phyloP scores from a whole-genome alignment of 1,140 invertebrate species.

The Ips typographus region DNA sequence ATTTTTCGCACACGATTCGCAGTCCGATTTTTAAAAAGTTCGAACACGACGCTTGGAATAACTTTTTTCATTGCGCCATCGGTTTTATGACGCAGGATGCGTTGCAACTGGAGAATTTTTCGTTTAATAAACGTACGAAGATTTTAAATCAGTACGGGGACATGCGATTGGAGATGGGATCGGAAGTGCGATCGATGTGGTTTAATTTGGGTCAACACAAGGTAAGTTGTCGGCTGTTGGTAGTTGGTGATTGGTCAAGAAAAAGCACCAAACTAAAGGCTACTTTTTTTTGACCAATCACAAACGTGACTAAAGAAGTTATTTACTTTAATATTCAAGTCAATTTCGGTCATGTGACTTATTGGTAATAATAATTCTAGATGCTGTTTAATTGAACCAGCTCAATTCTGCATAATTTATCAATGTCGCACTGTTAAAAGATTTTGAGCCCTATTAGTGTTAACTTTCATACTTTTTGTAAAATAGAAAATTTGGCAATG shows the following conservation, averaged over 20 bases:
- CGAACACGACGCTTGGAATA: constrained; percentile 84
- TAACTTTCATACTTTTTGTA: no score
- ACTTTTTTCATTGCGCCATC: constrained; percentile 91
- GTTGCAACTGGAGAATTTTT: constrained; percentile 82
- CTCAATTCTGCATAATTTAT: no score
- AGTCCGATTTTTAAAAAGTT: constrained; percentile 80
- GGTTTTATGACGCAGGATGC: constrained; percentile 83
- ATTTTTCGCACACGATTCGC: constrained; percentile 77
- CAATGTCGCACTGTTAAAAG: no score
- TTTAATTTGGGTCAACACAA: constrained; percentile 85
- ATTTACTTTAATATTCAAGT: no score
- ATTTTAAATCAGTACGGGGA: constrained; percentile 73
- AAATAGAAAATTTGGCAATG: no score
- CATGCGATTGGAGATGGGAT: constrained; percentile 80
- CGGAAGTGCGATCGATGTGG: constrained; percentile 87
- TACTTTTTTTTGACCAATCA: no score
- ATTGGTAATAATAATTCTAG: no score
- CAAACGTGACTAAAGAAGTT: no score
- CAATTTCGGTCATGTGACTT: no score
- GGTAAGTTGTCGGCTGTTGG: constrained; percentile 11
- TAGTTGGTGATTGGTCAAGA: no score
- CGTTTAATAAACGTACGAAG: constrained; percentile 69
- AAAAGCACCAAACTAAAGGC: background rate
- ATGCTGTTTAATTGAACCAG: no score
- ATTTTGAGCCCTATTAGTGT: no score